Evolutionary conservation across 2,797 vertebrate species (phyloP).

Genomic region (Pyrocephalus nanus): DNA sequence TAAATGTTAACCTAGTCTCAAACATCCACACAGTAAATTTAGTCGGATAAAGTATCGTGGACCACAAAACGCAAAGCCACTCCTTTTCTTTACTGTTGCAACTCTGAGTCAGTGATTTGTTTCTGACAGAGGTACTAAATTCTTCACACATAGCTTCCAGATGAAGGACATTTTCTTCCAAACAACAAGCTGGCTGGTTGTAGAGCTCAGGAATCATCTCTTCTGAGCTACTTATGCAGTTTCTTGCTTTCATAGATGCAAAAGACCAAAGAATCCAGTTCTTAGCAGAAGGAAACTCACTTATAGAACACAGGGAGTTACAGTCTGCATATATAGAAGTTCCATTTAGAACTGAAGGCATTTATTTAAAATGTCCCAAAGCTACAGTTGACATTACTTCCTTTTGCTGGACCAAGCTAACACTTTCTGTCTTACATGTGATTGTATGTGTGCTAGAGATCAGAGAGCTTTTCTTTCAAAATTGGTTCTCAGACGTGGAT

Average conservation of each 20-base stretch:
- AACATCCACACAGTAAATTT: not conserved
- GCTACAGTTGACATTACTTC: not conserved
- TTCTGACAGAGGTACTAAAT: not conserved
- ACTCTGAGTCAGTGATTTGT: not conserved
- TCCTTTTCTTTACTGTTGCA: not conserved
- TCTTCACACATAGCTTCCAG: not conserved
- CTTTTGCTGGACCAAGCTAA: not conserved
- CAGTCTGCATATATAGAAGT: not conserved
- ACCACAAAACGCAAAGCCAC: not conserved
- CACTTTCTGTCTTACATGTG: not conserved
- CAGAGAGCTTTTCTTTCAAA: constrained; percentile 4
- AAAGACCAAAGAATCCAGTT: not conserved
- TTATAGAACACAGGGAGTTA: not conserved
- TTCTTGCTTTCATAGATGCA: not conserved
- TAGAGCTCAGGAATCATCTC: not conserved
- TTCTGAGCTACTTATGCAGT: not conserved
- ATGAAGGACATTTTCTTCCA: not conserved
- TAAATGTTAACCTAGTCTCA: not conserved
- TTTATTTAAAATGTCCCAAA: not conserved
- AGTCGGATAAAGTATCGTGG: not conserved
- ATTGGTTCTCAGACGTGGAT: not conserved
- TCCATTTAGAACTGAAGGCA: not conserved
- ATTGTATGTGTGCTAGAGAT: not conserved
- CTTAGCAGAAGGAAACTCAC: not conserved
- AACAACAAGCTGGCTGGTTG: not conserved